A percentile compares a stretch with the other conserved stretches of the same genome.
Conservation (phyloP, 1,140 invertebrate genomes). For the Eueides isabella region DNA sequence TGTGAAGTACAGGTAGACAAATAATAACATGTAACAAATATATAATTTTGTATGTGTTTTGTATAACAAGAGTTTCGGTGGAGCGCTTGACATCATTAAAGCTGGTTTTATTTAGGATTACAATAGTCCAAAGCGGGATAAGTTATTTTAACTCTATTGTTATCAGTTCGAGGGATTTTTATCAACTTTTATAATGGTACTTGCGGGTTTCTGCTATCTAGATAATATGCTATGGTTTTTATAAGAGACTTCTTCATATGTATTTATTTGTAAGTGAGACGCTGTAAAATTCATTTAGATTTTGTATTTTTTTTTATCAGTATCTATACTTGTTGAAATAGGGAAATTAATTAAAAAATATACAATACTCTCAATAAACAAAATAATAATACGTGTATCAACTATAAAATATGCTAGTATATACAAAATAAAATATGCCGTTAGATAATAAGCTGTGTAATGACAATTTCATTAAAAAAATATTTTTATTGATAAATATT, state of each 20-base stretch:
- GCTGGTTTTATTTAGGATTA: slow-evolving; percentile 29
- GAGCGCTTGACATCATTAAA: slow-evolving; percentile 31
- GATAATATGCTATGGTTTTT: slow-evolving; percentile 3
- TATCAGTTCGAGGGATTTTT: slow-evolving; percentile 25
- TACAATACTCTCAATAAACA: neutral
- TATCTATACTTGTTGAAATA: neutral
- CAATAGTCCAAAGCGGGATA: slow-evolving; percentile 25
- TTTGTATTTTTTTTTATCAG: neutral
- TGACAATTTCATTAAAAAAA: too few relatives aligned
- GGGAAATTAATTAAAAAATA: neutral
- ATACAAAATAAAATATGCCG: neutral
- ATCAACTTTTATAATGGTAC: slow-evolving; percentile 20
- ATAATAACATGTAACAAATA: neutral
- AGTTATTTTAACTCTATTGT: slow-evolving; percentile 19
- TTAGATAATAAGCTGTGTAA: neutral
- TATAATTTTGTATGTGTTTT: slow-evolving; percentile 8
- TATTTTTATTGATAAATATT: too few relatives aligned
- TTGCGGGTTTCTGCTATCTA: slow-evolving; percentile 9
- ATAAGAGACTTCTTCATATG: neutral
- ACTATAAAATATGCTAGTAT: neutral
- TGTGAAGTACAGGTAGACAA: neutral
- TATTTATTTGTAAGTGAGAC: neutral
- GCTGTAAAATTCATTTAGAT: too few relatives aligned
- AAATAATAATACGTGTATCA: neutral
- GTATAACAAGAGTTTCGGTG: slow-evolving; percentile 15